phyloP scores from a whole-genome alignment of 2,797 vertebrate genomes.

The Crax fasciolata region DNA sequence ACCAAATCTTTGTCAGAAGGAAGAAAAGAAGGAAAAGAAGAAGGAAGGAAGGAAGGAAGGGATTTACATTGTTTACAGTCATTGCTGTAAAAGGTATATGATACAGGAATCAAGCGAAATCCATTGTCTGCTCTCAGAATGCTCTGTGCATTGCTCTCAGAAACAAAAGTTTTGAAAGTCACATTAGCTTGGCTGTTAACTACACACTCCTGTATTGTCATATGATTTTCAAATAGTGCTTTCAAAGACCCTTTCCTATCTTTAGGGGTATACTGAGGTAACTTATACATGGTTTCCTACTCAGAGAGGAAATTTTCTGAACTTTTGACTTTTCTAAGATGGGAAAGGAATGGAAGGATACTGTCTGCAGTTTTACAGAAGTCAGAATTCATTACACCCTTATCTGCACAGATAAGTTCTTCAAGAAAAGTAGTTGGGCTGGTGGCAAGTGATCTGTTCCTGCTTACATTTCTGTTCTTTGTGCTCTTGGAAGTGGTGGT shows the following conservation, averaged over 20 bases:
- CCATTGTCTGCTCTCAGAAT: background rate
- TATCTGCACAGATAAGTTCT: slow-evolving; percentile 16
- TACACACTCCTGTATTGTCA: background rate
- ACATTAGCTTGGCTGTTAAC: background rate
- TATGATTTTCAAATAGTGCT: background rate
- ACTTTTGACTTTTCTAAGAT: background rate
- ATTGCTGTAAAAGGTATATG: background rate
- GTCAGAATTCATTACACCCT: background rate
- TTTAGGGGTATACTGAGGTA: background rate
- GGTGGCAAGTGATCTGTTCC: background rate
- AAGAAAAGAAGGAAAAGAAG: too few species aligned
- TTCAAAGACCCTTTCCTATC: background rate
- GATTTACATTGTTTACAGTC: background rate
- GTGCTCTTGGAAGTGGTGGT: background rate
- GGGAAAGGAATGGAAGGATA: background rate
- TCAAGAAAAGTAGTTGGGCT: background rate
- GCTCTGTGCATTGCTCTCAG: background rate
- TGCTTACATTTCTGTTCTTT: background rate
- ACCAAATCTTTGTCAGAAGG: background rate
- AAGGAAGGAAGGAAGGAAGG: too few species aligned
- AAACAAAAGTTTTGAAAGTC: background rate
- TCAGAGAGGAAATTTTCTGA: background rate
- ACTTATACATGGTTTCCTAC: background rate
- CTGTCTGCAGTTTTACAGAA: background rate
- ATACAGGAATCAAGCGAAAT: background rate